Conservation (phyloP, 2,888 invertebrate genomes). For the Adelphocoris suturalis region DNA sequence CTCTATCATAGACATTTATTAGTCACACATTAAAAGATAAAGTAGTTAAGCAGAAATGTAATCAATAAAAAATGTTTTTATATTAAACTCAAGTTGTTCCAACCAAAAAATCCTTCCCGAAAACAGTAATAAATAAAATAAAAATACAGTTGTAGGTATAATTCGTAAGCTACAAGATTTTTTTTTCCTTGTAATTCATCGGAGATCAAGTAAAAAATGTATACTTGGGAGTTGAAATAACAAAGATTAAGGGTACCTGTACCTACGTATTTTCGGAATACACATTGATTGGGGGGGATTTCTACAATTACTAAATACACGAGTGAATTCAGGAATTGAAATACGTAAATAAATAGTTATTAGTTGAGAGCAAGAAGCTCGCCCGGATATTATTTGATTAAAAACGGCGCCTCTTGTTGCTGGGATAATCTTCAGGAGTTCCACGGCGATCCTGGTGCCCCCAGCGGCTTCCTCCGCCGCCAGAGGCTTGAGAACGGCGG, state of each 20-base stretch:
- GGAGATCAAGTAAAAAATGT: not conserved
- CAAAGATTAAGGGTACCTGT: not conserved
- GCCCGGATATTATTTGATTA: conserved; percentile 77
- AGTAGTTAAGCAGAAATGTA: not conserved
- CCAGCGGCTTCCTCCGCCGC: conserved; percentile 75
- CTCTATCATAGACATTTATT: conserved; percentile 2
- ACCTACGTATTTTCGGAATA: not conserved
- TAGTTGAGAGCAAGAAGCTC: not conserved
- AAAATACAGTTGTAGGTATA: not conserved
- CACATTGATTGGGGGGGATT: not conserved
- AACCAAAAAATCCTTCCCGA: not conserved
- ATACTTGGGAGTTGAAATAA: not conserved
- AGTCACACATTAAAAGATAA: conserved; percentile 24
- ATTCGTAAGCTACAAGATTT: not conserved
- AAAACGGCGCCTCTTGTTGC: conserved; percentile 83
- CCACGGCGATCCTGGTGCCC: conserved; percentile 76
- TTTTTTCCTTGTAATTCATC: not conserved
- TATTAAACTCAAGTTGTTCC: not conserved
- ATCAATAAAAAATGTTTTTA: not conserved
- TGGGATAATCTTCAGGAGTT: conserved; percentile 82
- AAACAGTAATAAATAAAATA: not conserved
- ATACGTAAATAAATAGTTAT: not conserved
- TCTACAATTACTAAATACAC: not conserved
- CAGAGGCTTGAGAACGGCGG: conserved; percentile 67
- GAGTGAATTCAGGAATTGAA: not conserved